A percentile compares a stretch with the other conserved stretches of the same genome.
These are phyloP conservation scores for Zaprionus africanus DNA, from an alignment of 1,140 invertebrate species.

Conservation along the genomic window DNA sequence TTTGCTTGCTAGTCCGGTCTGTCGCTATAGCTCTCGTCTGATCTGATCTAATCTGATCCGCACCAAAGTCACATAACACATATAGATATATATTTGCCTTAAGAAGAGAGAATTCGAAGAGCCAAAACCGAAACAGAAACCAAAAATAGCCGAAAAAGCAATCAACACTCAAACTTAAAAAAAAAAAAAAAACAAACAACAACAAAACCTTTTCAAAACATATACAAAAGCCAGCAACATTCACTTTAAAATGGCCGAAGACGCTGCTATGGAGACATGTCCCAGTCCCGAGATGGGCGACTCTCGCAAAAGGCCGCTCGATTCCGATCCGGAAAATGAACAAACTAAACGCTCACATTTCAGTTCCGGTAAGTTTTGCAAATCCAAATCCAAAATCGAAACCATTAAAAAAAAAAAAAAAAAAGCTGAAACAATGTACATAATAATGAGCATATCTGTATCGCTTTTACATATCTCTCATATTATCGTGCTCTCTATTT, in stretches of 20 bases:
- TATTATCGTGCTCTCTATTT: slow-evolving; percentile 66
- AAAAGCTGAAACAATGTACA: slow-evolving; percentile 37
- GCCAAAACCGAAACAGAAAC: slow-evolving; percentile 27
- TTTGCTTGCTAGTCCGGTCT: slow-evolving; percentile 35
- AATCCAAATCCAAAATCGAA: slow-evolving; percentile 60
- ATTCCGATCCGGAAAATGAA: slow-evolving; percentile 92
- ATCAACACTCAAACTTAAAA: slow-evolving; percentile 46
- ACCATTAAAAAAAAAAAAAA: slow-evolving; percentile 47
- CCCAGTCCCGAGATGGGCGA: slow-evolving; percentile 90
- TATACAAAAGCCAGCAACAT: slow-evolving; percentile 77
- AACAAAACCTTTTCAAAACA: slow-evolving; percentile 30
- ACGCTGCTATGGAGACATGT: slow-evolving; percentile 91
- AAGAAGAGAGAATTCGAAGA: background rate
- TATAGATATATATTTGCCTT: background rate
- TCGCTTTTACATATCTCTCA: slow-evolving; percentile 70
- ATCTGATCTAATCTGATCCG: background rate
- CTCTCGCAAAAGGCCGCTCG: slow-evolving; percentile 92
- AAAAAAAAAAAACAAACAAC: background rate
- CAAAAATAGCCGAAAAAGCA: slow-evolving; percentile 18
- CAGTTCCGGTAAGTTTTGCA: slow-evolving; percentile 89
- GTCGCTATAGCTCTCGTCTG: slow-evolving; percentile 31
- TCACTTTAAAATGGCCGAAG: slow-evolving; percentile 86
- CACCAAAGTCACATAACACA: background rate
- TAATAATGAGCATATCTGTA: slow-evolving; percentile 55
- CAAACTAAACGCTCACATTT: slow-evolving; percentile 94